A percentile compares a stretch with the other conserved stretches of the same genome.
Evolutionary conservation across 1,140 invertebrate genomes (phyloP).

Genomic region (Brachionus plicatilis): DNA sequence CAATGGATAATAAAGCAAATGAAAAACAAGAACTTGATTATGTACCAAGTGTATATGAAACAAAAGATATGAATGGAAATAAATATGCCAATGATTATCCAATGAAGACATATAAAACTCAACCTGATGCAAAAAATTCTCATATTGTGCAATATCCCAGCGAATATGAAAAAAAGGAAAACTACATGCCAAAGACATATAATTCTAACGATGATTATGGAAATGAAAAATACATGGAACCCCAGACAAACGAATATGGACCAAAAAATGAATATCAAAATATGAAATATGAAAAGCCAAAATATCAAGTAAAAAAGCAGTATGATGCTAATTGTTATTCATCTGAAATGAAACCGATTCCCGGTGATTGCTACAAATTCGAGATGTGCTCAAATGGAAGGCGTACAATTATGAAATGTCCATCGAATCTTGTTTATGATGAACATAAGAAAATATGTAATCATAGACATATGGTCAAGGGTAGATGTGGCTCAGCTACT

Average conservation of each 20-base stretch:
- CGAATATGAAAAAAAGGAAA: not conserved
- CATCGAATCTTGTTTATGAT: not conserved
- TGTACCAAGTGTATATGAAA: not conserved
- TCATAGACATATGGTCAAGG: not conserved
- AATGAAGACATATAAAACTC: not conserved
- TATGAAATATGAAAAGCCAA: not conserved
- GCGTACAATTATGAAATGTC: not conserved
- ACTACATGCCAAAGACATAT: not conserved
- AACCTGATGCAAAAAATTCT: not conserved
- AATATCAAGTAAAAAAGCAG: not conserved
- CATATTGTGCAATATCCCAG: not conserved
- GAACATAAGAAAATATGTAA: conserved; percentile 12
- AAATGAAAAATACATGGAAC: not conserved
- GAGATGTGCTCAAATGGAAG: conserved; percentile 1
- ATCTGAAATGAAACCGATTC: conserved; percentile 5
- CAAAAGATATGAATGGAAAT: not conserved
- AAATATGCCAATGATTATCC: not conserved
- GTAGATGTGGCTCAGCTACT: not conserved
- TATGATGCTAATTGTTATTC: not conserved
- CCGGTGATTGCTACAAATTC: not conserved
- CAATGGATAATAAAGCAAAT: not conserved
- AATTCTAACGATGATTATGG: not conserved
- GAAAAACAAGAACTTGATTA: not conserved
- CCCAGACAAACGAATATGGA: not conserved
- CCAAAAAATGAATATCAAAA: not conserved